A percentile compares a stretch with the other conserved stretches of the same genome.
phyloP scores from a whole-genome alignment of 2,113 vertebrate genomes.

The Circaetus gallicus region DNA sequence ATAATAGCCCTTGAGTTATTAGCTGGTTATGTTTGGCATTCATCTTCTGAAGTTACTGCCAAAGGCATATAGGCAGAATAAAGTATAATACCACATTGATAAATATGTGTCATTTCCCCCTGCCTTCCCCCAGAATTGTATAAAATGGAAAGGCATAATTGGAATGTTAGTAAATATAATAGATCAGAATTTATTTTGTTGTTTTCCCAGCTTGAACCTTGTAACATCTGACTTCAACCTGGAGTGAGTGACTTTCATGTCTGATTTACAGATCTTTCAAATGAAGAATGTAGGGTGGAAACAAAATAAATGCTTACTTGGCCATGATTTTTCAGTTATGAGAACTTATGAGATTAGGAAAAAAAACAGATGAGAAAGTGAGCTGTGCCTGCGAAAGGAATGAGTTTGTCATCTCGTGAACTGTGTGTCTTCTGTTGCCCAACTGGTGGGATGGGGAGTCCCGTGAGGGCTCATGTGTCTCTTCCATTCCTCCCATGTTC shows the following conservation, averaged over 20 bases:
- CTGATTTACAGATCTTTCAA: background rate
- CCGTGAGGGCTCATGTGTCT: background rate
- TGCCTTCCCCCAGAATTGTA: background rate
- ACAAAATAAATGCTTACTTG: background rate
- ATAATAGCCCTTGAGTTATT: background rate
- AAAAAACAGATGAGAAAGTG: background rate
- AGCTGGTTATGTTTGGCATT: background rate
- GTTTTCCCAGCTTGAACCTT: background rate
- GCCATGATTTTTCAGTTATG: background rate
- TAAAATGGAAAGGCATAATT: background rate
- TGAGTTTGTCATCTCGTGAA: background rate
- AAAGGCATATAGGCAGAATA: background rate
- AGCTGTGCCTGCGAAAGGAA: background rate
- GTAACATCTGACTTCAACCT: background rate
- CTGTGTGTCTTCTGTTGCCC: background rate
- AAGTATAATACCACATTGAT: background rate
- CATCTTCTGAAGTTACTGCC: constrained; percentile 4
- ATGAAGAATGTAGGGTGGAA: background rate
- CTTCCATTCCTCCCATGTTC: too few relatives aligned
- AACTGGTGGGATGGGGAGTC: background rate
- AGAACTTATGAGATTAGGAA: background rate
- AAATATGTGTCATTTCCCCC: background rate
- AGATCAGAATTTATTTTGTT: background rate
- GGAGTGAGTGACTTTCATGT: background rate
- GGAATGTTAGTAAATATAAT: background rate